phyloP scores from a whole-genome alignment of 2,113 vertebrate species.

The Baryphthengus martii region DNA sequence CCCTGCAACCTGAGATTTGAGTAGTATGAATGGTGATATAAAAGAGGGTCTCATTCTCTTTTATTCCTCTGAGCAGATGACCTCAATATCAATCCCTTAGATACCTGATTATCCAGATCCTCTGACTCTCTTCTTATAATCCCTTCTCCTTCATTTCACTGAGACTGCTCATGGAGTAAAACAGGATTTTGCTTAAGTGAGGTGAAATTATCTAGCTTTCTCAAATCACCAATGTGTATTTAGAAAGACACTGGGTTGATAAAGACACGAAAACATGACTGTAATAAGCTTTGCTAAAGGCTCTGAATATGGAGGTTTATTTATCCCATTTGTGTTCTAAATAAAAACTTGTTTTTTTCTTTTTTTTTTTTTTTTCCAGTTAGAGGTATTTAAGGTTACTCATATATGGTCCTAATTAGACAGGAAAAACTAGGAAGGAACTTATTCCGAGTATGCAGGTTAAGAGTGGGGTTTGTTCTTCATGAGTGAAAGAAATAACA shows the following conservation, averaged over 20 bases:
- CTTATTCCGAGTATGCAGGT: neutral
- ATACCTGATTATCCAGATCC: slow-evolving; percentile 19
- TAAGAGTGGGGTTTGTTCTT: neutral
- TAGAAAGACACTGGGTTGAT: neutral
- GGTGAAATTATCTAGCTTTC: neutral
- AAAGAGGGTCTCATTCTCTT: slow-evolving; percentile 15
- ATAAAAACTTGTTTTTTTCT: neutral
- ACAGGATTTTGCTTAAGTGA: neutral
- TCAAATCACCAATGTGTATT: neutral
- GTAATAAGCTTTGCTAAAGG: neutral
- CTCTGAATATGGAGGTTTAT: neutral
- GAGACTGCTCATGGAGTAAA: neutral
- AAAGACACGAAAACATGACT: neutral
- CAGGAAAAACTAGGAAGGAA: neutral
- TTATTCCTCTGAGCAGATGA: slow-evolving; percentile 6
- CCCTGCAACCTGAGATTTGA: neutral
- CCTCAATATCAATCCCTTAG: neutral
- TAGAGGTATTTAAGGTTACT: neutral
- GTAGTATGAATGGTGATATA: neutral
- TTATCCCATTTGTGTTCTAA: neutral
- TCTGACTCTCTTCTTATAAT: slow-evolving; percentile 16
- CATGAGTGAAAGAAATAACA: neutral
- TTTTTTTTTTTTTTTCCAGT: neutral
- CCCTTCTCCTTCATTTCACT: slow-evolving; percentile 20
- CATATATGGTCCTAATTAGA: neutral